Percentiles rank a stretch among this genome's conserved stretches.
phyloP scores from a whole-genome alignment of 1,140 invertebrate species.

The Drosophila ironensis region DNA sequence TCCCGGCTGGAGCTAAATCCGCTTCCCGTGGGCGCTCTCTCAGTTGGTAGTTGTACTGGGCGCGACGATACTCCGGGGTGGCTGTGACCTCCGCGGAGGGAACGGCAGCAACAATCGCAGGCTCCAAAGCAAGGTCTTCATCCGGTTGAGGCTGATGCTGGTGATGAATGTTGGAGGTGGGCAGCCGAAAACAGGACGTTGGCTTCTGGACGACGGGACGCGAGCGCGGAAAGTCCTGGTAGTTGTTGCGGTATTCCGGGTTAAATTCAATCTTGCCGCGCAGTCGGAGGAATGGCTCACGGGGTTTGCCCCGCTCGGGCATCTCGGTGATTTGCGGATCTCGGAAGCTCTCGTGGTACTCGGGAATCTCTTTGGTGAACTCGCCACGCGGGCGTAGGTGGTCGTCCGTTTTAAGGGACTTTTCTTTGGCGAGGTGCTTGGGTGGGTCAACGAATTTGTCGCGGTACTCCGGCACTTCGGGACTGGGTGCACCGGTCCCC shows the following conservation, averaged over 20 bases:
- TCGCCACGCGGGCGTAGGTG: conserved; percentile 70
- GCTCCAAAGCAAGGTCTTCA: conserved; percentile 14
- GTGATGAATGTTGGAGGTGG: conserved; percentile 34
- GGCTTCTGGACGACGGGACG: conserved; percentile 75
- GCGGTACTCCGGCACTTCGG: conserved; percentile 68
- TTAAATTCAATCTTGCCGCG: conserved; percentile 81
- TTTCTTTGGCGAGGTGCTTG: conserved; percentile 66
- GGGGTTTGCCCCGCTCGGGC: conserved; percentile 75
- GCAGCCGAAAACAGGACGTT: conserved; percentile 71
- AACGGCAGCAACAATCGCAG: conserved; percentile 25
- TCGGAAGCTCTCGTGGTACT: conserved; percentile 81
- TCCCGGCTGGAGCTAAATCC: conserved; percentile 2
- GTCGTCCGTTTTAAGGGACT: conserved; percentile 70
- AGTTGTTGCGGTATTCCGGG: conserved; percentile 79
- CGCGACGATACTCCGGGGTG: conserved; percentile 73
- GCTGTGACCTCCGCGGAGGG: conserved; percentile 53
- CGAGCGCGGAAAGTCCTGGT: conserved; percentile 73
- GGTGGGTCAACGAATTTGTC: conserved; percentile 75
- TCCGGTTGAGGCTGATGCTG: conserved; percentile 10
- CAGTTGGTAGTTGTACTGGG: conserved; percentile 73
- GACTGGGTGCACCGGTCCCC: conserved; percentile 1
- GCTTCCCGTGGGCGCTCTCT: conserved; percentile 53
- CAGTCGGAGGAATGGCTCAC: conserved; percentile 69
- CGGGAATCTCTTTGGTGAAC: conserved; percentile 75
- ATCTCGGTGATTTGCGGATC: conserved; percentile 77